These are phyloP conservation scores for Pseudobourletiella spinata DNA, from an alignment of 1,140 invertebrate genomes.

Conservation along the genomic window DNA sequence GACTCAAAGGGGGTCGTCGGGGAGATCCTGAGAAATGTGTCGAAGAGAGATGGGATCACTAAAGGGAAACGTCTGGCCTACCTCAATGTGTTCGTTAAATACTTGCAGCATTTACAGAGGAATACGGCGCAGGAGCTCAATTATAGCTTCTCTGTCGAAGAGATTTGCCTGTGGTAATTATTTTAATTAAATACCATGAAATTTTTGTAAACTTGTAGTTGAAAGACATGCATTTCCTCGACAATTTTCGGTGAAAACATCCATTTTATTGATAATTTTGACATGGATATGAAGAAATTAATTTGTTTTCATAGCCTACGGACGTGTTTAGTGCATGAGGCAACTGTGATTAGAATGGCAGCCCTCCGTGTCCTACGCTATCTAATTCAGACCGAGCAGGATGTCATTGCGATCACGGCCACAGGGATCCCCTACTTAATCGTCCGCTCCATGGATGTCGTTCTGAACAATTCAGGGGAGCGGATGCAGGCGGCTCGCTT, in stretches of 20 bases:
- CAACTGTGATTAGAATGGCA: conserved; percentile 78
- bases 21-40: conserved; percentile 42
- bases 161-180: conserved; percentile 71
- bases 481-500: conserved; percentile 79
- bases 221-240: neutral
- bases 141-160: conserved; percentile 60
- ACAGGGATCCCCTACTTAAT: conserved; percentile 42
- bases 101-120: conserved; percentile 51
- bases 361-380: conserved; percentile 75
- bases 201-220: neutral
- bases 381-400: conserved; percentile 62
- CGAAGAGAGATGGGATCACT: conserved; percentile 49
- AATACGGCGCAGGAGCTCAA: conserved; percentile 44
- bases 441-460: conserved; percentile 60
- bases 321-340: conserved; percentile 69
- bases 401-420: conserved; percentile 67
- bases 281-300: neutral
- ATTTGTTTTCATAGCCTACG: conserved; percentile 57
- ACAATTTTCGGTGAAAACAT: neutral
- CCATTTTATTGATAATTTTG: neutral
- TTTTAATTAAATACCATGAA: conserved; percentile 2
- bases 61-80: conserved; percentile 63
- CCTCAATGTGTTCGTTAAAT: conserved; percentile 70
- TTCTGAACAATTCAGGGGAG: conserved; percentile 73
- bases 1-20: conserved; percentile 34